phyloP scores from a whole-genome alignment of 2,797 vertebrate species.

The Lerista edwardsae region DNA sequence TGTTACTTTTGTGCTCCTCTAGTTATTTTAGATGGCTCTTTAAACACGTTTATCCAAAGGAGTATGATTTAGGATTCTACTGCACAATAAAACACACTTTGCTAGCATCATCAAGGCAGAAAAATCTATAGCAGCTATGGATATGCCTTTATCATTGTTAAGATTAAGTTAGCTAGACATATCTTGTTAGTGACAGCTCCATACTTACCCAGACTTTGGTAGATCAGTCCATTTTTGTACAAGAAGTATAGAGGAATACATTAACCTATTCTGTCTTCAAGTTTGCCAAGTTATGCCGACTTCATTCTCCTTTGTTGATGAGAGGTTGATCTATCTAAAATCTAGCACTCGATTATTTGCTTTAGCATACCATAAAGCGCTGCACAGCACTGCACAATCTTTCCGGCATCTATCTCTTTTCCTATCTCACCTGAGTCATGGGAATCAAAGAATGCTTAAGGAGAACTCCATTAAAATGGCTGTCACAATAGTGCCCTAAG shows the following conservation, averaged over 20 bases:
- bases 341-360: constrained; percentile 26
- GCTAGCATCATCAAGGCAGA: constrained; percentile 55
- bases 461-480: constrained; percentile 29
- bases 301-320: neutral
- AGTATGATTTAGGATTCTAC: constrained; percentile 13
- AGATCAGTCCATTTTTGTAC: constrained; percentile 47
- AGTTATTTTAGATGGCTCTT: constrained; percentile 42
- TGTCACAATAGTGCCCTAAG: neutral
- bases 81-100: constrained; percentile 44
- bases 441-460: constrained; percentile 53
- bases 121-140: constrained; percentile 51
- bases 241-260: constrained; percentile 27
- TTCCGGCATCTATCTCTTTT: constrained; percentile 44
- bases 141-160: constrained; percentile 66
- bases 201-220: constrained; percentile 50
- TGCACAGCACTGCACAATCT: constrained; percentile 41
- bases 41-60: constrained; percentile 32
- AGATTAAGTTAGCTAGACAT: constrained; percentile 51
- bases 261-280: constrained; percentile 44
- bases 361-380: constrained; percentile 8
- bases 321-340: constrained; percentile 21
- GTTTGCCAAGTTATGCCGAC: neutral
- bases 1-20: constrained; percentile 8
- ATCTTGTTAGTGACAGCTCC: constrained; percentile 62
- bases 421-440: constrained; percentile 38